phyloP scores from a whole-genome alignment of 2,797 vertebrate species.

The Catostomus latipinnis region DNA sequence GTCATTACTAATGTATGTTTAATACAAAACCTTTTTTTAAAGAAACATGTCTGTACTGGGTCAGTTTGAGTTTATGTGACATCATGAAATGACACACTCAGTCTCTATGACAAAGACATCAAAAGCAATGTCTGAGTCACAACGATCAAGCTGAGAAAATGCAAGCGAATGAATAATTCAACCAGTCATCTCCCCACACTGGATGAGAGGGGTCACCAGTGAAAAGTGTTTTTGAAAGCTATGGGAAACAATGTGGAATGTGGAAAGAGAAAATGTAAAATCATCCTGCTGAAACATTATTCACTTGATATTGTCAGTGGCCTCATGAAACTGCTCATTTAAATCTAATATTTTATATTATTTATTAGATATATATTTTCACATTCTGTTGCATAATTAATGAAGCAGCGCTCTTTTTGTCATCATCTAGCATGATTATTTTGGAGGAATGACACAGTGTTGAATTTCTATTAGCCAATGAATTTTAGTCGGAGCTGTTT shows the following conservation, averaged over 20 bases:
- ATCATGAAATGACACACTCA: neutral
- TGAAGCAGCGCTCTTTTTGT: constrained; percentile 32
- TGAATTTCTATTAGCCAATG: constrained; percentile 39
- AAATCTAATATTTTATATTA: constrained; percentile 26
- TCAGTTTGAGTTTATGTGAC: constrained; percentile 19
- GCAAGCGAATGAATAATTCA: constrained; percentile 40
- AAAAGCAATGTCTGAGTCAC: constrained; percentile 4
- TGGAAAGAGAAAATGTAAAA: constrained; percentile 19
- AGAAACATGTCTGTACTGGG: neutral
- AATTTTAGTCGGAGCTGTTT: constrained; percentile 16
- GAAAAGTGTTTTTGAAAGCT: constrained; percentile 23
- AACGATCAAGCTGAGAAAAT: constrained; percentile 20
- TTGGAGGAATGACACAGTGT: constrained; percentile 8
- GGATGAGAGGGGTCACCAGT: constrained; percentile 9
- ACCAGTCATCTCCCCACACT: constrained; percentile 23
- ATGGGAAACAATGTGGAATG: neutral
- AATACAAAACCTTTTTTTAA: neutral
- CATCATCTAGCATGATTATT: constrained; percentile 30
- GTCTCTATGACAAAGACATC: constrained; percentile 33
- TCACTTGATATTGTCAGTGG: constrained; percentile 23
- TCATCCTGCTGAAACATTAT: neutral
- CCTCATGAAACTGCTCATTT: constrained; percentile 40
- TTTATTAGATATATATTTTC: constrained; percentile 32
- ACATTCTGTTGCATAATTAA: constrained; percentile 38
- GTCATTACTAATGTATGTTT: neutral